Evolutionary conservation across 2,113 vertebrate species (phyloP), one percentile per base, ranked within the genome.

Genomic region (Phalacrocorax aristotelis): DNA sequence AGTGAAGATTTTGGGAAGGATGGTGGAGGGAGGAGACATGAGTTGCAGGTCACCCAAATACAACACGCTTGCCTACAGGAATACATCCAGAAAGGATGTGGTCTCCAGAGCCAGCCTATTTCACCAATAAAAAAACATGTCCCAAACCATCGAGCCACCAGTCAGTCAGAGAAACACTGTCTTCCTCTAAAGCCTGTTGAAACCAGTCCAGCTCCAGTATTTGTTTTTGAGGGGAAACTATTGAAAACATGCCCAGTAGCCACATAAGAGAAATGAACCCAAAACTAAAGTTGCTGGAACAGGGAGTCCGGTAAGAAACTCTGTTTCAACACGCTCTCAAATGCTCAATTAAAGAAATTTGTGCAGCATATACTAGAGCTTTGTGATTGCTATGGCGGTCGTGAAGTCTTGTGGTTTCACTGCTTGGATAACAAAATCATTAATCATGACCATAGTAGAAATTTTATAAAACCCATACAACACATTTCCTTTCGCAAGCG

Each of bases 341-440:
- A 70, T 0, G 12, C 83, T 85, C 82, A 79, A 52, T 72, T 71
- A 76, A 34, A 87, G 55, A 79, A 52, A 89, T 82, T 48, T 69
- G 78, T 61, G 74, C 36, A 2, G 61, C 84, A 84, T 1, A 1
- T 91, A 82, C 74, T 21, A 54, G 52, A 72, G 83, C 49, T 69
- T 34, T 87, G 70, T 1, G 61, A 94, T 57, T 79, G 74, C 87
- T 83, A 11, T 0, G 48, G 87, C 0, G 0, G 87, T 79, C 22
- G 2, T 7, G 10, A 85, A 87, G 91, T 25, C 78, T 91, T 94
- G 93, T 65, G 95, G 93, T 95, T 96, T 95, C 84, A 34, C 66
- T 85, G 84, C 89, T 71, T 4, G 34, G 95, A 90, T 96, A 96
- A 95, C 91, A 94, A 76, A 91, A 93, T 90, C 91, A 83, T 97